Evolutionary conservation across 2,113 vertebrate genomes (phyloP).

Genomic region (Anarrhichthys ocellatus): DNA sequence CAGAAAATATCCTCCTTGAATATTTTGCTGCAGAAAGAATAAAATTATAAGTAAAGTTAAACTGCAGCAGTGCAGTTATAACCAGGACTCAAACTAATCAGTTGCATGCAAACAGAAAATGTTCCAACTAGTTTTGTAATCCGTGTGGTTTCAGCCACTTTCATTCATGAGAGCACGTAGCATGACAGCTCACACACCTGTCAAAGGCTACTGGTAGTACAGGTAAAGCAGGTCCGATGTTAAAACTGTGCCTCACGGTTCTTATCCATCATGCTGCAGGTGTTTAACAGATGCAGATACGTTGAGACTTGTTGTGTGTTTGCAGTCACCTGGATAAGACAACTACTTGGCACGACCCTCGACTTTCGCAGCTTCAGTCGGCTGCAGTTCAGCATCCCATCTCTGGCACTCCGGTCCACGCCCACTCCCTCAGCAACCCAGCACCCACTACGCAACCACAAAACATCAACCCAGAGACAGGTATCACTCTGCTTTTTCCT

Average conservation of each 20-base stretch:
- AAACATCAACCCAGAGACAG: conserved; percentile 75
- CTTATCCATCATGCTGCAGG: conserved; percentile 54
- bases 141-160: conserved; percentile 32
- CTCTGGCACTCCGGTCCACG: conserved; percentile 61
- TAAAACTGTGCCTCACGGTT: conserved; percentile 8
- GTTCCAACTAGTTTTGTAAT: conserved; percentile 53
- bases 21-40: not conserved
- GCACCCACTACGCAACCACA: conserved; percentile 69
- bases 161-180: conserved; percentile 49
- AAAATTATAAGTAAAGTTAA: not conserved
- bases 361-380: conserved; percentile 77
- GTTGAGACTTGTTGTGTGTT: conserved; percentile 69
- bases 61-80: not conserved
- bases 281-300: conserved; percentile 46
- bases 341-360: conserved; percentile 82
- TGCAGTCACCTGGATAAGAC: conserved; percentile 80
- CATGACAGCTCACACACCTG: conserved; percentile 39
- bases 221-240: conserved; percentile 74
- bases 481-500: conserved; percentile 48
- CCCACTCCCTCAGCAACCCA: conserved; percentile 79
- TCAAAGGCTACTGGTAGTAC: conserved; percentile 67
- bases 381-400: conserved; percentile 69
- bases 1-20: not conserved
- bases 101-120: conserved; percentile 36
- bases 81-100: conserved; percentile 15